Base-by-base conservation (phyloP, 2,797 vertebrate genomes). In the Chanos chanos region DNA sequence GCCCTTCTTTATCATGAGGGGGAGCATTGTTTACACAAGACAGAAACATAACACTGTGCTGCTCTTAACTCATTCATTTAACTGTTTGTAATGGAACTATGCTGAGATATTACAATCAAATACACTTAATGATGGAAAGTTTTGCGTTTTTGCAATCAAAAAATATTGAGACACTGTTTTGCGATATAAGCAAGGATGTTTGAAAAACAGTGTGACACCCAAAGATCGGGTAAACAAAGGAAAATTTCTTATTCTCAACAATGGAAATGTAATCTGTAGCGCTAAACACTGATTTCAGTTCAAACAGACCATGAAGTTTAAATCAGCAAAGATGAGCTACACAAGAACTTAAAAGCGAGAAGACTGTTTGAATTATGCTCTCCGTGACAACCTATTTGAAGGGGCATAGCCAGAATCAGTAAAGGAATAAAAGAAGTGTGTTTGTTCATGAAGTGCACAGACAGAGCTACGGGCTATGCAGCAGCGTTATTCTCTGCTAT, bases 221-320 rank as follows among this genome's bases (percentile, higher is more conserved):
- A n/a, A n/a, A n/a, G n/a, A n/a, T n/a, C n/a, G 48, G 31, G 2
- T 55, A 43, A 63, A 59, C 56, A 36, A 51, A 49, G 4, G 25
- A 9, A 6, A 24, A 41, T 52, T 39, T 44, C 5, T 22, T 8
- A 25, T 47, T 34, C 16, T 45, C 12, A 45, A 61, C 25, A 49
- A 47, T 64, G 22, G 49, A 64, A 45, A 51, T 27, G 40, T 36
- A 43, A 53, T 55, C 58, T 47, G 7, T n/a, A 21, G 43, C 12
- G 34, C 39, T 9, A 36, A 57, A 47, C 16, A 6, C 41, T 28
- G 30, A 16, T 30, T 28, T 44, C 31, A 37, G 16, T 45, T n/a
- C 28, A 54, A 45, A 12, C 34, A 5, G 13, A 21, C 34, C 56
- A 55, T 43, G 56, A 66, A 51, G 54, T 37, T 4, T 44, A 49